phyloP scores from a whole-genome alignment of 2,888 invertebrate species.

The Xylota segnis region DNA sequence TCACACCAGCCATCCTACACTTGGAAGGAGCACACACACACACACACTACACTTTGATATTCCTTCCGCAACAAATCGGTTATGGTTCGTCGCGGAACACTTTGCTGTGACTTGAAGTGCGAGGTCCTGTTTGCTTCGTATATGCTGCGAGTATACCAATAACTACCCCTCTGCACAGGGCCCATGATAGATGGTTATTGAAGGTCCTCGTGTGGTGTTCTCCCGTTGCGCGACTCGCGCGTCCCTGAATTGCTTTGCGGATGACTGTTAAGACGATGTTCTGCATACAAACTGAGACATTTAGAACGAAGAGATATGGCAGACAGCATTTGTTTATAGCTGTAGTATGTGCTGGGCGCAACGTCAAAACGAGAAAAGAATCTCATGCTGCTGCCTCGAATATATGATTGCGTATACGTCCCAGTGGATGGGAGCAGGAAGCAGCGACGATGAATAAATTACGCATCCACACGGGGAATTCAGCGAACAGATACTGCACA shows the following conservation, averaged over 20 bases:
- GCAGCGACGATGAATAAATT: constrained; percentile 61
- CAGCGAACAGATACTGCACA: constrained; percentile 7
- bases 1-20: constrained; percentile 8
- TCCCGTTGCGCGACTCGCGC: constrained; percentile 29
- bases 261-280: constrained; percentile 59
- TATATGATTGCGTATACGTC: constrained; percentile 57
- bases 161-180: not conserved
- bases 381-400: constrained; percentile 43
- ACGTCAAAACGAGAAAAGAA: constrained; percentile 30
- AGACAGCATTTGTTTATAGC: constrained; percentile 58
- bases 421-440: constrained; percentile 14
- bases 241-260: constrained; percentile 58
- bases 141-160: not conserved
- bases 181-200: constrained; percentile 57
- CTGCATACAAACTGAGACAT: constrained; percentile 71
- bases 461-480: constrained; percentile 33
- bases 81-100: constrained; percentile 58
- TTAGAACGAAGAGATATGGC: constrained; percentile 57
- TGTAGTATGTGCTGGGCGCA: constrained; percentile 1
- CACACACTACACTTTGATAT: constrained; percentile 48
- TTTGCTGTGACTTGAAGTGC: constrained; percentile 7
- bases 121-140: constrained; percentile 11
- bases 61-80: constrained; percentile 67
- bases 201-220: constrained; percentile 33
- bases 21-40: no score